Evolutionary conservation across 1,140 invertebrate species (phyloP).

Genomic region (Euwallacea similis): DNA sequence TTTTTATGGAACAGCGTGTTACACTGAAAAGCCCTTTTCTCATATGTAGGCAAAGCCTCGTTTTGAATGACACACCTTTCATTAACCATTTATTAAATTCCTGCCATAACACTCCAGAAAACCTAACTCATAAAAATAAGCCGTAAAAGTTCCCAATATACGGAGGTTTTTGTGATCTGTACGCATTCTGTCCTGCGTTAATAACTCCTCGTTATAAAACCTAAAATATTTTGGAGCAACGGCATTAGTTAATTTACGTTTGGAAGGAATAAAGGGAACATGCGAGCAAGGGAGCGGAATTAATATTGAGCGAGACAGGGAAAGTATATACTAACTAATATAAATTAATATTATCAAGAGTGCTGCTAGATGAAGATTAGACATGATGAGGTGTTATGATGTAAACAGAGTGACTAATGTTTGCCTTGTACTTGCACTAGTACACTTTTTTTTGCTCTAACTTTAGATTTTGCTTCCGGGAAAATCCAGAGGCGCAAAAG

Average conservation of each 20-base stretch:
- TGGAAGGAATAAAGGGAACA: constrained; percentile 7
- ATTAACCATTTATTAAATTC: too few relatives aligned
- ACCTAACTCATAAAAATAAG: not conserved
- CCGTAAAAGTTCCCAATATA: not conserved
- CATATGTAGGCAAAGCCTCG: too few relatives aligned
- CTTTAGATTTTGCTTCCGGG: too few relatives aligned
- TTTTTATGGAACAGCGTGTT: not conserved
- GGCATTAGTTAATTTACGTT: constrained; percentile 18
- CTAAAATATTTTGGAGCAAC: constrained; percentile 17
- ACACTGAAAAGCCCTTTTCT: constrained; percentile 1
- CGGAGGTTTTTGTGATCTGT: too few relatives aligned
- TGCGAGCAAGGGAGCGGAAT: constrained; percentile 9
- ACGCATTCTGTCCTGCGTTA: not conserved
- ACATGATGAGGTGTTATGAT: constrained; percentile 1
- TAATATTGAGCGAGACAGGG: constrained; percentile 18
- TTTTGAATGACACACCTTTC: too few relatives aligned
- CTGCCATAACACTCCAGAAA: too few relatives aligned
- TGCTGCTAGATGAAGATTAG: constrained; percentile 7
- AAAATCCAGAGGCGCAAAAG: too few relatives aligned
- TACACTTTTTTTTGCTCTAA: too few relatives aligned
- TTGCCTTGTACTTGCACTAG: too few relatives aligned
- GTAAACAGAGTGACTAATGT: constrained; percentile 1
- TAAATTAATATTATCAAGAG: constrained; percentile 21
- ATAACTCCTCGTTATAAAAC: constrained; percentile 9
- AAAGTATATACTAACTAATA: constrained; percentile 12